Conservation (phyloP, 1,140 invertebrate genomes). For the Cephus cinctus region DNA sequence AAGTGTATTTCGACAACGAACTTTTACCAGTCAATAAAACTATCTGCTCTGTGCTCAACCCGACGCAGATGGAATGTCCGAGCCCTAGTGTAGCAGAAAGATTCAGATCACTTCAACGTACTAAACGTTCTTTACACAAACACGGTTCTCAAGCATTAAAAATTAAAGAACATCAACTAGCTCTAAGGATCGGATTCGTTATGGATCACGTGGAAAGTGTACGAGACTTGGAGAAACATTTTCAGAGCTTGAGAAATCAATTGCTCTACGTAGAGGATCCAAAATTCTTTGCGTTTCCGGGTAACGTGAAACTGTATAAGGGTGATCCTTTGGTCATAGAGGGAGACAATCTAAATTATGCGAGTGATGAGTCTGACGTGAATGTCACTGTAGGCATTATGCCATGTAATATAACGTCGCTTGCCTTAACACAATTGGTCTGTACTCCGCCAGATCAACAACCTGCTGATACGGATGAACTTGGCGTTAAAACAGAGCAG, state of each 20-base stretch:
- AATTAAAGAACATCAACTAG: slow-evolving; percentile 60
- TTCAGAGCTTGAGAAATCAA: slow-evolving; percentile 73
- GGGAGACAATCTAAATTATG: slow-evolving; percentile 87
- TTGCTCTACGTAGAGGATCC: slow-evolving; percentile 92
- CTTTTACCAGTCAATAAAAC: slow-evolving; percentile 73
- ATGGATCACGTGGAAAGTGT: slow-evolving; percentile 95
- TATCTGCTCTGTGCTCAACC: slow-evolving; percentile 81
- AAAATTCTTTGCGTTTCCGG: slow-evolving; percentile 83
- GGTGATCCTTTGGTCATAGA: slow-evolving; percentile 95
- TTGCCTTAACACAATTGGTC: slow-evolving; percentile 83
- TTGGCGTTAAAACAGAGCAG: slow-evolving; percentile 71
- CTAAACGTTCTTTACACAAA: slow-evolving; percentile 34
- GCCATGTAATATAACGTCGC: slow-evolving; percentile 89
- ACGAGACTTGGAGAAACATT: slow-evolving; percentile 83
- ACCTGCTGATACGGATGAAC: slow-evolving; percentile 85
- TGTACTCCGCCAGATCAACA: slow-evolving; percentile 86
- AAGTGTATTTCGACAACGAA: slow-evolving; percentile 74
- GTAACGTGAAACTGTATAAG: slow-evolving; percentile 85
- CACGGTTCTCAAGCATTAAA: slow-evolving; percentile 37
- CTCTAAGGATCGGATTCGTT: slow-evolving; percentile 81
- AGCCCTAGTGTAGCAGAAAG: slow-evolving; percentile 70
- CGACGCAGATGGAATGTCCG: slow-evolving; percentile 92
- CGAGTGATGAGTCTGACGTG: slow-evolving; percentile 90
- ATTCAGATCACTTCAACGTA: slow-evolving; percentile 32
- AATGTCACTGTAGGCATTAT: slow-evolving; percentile 87